phyloP scores from a whole-genome alignment of 2,797 vertebrate genomes.

The Centropyge bicolor region DNA sequence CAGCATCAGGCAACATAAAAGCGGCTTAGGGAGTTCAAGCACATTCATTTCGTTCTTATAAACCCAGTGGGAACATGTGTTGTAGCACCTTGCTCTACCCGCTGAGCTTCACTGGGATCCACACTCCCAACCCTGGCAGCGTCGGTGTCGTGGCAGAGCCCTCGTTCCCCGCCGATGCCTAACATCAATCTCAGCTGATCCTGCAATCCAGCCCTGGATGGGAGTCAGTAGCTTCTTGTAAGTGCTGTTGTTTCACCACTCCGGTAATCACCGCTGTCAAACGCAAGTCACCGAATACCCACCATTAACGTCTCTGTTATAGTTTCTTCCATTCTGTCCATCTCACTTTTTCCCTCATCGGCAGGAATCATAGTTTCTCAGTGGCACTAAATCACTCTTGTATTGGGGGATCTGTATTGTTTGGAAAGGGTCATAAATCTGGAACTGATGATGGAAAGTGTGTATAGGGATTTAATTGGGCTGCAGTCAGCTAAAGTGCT shows the following conservation, averaged over 20 bases:
- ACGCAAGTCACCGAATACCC: conserved; percentile 54
- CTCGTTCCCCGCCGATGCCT: conserved; percentile 36
- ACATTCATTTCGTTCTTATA: not conserved
- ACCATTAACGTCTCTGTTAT: conserved; percentile 65
- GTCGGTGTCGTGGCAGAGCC: conserved; percentile 15
- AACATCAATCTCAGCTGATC: conserved; percentile 43
- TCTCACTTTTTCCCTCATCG: conserved; percentile 74
- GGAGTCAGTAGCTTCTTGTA: conserved; percentile 75
- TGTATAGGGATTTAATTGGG: conserved; percentile 59
- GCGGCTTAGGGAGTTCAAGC: not conserved
- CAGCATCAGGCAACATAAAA: not conserved
- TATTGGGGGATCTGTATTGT: conserved; percentile 66
- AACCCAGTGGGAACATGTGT: not conserved
- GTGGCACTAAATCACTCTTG: conserved; percentile 62
- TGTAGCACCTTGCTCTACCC: not conserved
- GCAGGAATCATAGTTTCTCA: conserved; percentile 54
- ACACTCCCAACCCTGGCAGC: not conserved
- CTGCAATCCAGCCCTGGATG: conserved; percentile 57
- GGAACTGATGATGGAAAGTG: conserved; percentile 63
- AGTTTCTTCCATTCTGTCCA: conserved; percentile 66
- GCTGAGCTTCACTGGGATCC: conserved; percentile 1
- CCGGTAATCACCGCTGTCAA: conserved; percentile 70
- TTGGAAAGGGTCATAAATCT: conserved; percentile 71
- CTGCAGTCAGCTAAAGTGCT: conserved; percentile 34
- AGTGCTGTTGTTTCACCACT: conserved; percentile 71